phyloP scores from a whole-genome alignment of 2,113 vertebrate genomes.

The Misgurnus anguillicaudatus region DNA sequence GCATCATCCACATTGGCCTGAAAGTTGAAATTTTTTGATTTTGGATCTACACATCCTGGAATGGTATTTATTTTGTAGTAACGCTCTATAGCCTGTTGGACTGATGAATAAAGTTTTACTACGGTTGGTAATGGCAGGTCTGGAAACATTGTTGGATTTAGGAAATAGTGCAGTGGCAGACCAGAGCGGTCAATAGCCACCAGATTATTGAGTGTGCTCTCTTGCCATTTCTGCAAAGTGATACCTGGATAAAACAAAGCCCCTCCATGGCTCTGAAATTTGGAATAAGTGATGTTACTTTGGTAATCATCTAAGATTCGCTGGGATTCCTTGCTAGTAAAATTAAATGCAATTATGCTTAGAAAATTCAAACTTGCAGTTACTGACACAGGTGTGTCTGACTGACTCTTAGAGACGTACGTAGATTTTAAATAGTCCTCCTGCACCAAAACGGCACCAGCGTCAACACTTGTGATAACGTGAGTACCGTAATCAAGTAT shows the following conservation, averaged over 20 bases:
- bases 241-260: conserved; percentile 87
- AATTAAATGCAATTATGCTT: conserved; percentile 67
- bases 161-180: conserved; percentile 79
- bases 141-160: conserved; percentile 75
- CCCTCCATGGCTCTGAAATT: conserved; percentile 81
- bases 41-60: conserved; percentile 78
- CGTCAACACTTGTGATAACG: conserved; percentile 73
- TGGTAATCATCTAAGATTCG: no score
- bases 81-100: conserved; percentile 73
- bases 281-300: conserved; percentile 79
- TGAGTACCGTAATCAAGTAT: conserved; percentile 87
- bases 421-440: conserved; percentile 81
- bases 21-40: conserved; percentile 87
- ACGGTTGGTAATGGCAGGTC: conserved; percentile 81
- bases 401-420: conserved; percentile 72
- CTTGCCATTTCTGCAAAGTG: conserved; percentile 87
- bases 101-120: conserved; percentile 67
- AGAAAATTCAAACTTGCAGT: conserved; percentile 77
- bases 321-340: not conserved
- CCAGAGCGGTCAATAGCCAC: conserved; percentile 86
- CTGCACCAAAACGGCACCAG: conserved; percentile 79
- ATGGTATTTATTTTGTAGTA: conserved; percentile 86
- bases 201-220: conserved; percentile 82
- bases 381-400: conserved; percentile 59
- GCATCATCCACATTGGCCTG: conserved; percentile 83